Conservation (phyloP, 2,113 vertebrate species). For the Toxotes jaculatrix region DNA sequence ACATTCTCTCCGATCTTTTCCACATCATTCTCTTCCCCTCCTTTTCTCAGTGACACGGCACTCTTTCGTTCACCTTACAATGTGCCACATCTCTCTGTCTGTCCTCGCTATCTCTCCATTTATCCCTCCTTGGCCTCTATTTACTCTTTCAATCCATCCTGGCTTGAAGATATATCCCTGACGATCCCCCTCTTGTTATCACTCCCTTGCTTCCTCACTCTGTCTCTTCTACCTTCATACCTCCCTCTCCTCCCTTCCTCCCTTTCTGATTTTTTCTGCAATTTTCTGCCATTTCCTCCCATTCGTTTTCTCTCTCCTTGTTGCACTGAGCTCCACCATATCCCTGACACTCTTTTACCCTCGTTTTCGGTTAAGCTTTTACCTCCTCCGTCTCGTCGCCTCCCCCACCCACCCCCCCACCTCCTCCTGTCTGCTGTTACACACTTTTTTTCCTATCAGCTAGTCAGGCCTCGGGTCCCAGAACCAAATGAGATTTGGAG, state of each 20-base stretch:
- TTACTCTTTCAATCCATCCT: slow-evolving; percentile 74
- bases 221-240: slow-evolving; percentile 26
- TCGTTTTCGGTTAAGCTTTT: slow-evolving; percentile 39
- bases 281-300: slow-evolving; percentile 62
- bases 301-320: slow-evolving; percentile 51
- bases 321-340: slow-evolving; percentile 35
- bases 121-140: slow-evolving; percentile 76
- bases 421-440: slow-evolving; percentile 31
- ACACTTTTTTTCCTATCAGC: slow-evolving; percentile 62
- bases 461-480: slow-evolving; percentile 66
- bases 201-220: slow-evolving; percentile 27
- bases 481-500: slow-evolving; percentile 85
- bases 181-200: slow-evolving; percentile 34
- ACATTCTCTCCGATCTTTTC: slow-evolving; percentile 58
- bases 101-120: slow-evolving; percentile 51
- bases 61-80: slow-evolving; percentile 53
- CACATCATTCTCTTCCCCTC: slow-evolving; percentile 37
- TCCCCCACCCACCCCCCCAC: neutral
- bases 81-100: slow-evolving; percentile 48
- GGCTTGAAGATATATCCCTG: slow-evolving; percentile 40
- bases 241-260: slow-evolving; percentile 14
- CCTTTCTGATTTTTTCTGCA: slow-evolving; percentile 25
- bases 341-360: slow-evolving; percentile 58
- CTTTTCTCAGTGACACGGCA: slow-evolving; percentile 11
- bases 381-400: slow-evolving; percentile 31